A percentile compares a stretch with the other conserved stretches of the same genome.
These are phyloP conservation scores for Tiphia femorata DNA, from an alignment of 2,888 invertebrate species.

Conservation along the genomic window DNA sequence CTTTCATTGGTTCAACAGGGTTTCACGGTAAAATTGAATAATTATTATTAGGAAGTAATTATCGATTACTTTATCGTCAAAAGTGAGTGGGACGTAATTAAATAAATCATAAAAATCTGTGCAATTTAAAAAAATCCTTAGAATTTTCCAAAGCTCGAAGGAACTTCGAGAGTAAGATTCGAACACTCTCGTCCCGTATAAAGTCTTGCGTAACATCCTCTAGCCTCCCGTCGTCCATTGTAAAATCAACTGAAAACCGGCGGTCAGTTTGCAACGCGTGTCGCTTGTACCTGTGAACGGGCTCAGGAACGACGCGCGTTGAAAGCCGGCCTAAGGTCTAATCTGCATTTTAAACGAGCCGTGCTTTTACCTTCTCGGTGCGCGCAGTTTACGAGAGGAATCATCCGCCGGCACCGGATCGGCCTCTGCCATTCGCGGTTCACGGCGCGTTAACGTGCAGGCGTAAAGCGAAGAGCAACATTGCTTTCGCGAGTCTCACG, in stretches of 20 bases:
- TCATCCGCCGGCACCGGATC: conserved; percentile 12
- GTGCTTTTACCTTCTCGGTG: conserved; percentile 19
- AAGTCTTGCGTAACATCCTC: conserved; percentile 11
- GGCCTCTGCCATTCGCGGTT: conserved; percentile 16
- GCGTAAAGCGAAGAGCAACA: background rate
- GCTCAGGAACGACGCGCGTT: conserved; percentile 26
- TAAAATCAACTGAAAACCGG: conserved; percentile 26
- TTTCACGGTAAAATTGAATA: too few species aligned
- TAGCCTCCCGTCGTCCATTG: conserved; percentile 27
- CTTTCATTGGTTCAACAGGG: too few species aligned
- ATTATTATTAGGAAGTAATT: too few species aligned
- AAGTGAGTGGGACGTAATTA: too few species aligned
- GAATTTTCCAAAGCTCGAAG: too few species aligned
- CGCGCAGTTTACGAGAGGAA: too few species aligned
- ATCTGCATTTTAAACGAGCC: conserved; percentile 63
- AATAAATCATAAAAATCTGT: too few species aligned
- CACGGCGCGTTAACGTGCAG: conserved; percentile 19
- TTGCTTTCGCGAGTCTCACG: too few species aligned
- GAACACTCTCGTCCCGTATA: conserved; percentile 21
- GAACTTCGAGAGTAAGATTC: too few species aligned
- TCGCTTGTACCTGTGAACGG: conserved; percentile 10
- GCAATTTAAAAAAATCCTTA: too few species aligned
- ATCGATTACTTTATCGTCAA: too few species aligned
- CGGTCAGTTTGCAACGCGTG: conserved; percentile 1
- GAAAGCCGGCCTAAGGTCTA: conserved; percentile 47